Percentiles rank a stretch among this genome's conserved stretches.
Evolutionary conservation across 2,797 vertebrate genomes (phyloP).

Genomic region (Sebastiscus albofasciatus): DNA sequence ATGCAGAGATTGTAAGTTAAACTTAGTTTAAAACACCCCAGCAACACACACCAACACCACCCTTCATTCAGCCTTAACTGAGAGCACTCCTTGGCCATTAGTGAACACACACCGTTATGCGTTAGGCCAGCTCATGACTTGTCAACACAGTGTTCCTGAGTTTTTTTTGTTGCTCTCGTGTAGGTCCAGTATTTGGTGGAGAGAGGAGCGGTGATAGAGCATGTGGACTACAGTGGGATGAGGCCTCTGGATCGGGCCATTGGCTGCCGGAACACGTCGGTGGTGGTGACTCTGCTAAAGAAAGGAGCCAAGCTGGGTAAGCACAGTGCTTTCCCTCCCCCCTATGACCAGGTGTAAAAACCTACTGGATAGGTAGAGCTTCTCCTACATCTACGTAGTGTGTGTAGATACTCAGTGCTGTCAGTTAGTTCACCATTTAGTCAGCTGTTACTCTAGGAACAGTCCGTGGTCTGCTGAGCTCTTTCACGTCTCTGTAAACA

Average conservation of each 20-base stretch:
- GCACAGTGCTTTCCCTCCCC: not conserved
- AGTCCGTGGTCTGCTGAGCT: not conserved
- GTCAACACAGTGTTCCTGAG: not conserved
- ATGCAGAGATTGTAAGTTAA: conserved; percentile 94
- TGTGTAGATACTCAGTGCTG: not conserved
- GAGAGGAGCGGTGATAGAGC: conserved; percentile 95
- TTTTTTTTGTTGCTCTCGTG: conserved; percentile 2
- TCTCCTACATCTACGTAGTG: not conserved
- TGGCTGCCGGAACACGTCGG: conserved; percentile 94
- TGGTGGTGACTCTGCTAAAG: conserved; percentile 93
- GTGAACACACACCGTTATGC: conserved; percentile 29
- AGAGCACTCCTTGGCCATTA: conserved; percentile 23
- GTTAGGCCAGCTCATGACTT: conserved; percentile 32
- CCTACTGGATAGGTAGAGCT: not conserved
- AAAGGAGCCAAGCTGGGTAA: conserved; percentile 97
- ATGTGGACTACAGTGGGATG: conserved; percentile 97
- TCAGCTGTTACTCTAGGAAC: not conserved
- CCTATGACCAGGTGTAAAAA: not conserved
- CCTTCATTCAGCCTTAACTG: conserved; percentile 8
- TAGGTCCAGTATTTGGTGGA: conserved; percentile 98
- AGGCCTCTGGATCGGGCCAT: conserved; percentile 97
- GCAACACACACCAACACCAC: not conserved
- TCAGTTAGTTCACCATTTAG: not conserved
- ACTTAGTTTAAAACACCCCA: not conserved
- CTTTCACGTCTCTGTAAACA: conserved; percentile 6